These are phyloP conservation scores for Hypotaenidia philippensis DNA, from an alignment of 2,797 vertebrate genomes.

Conservation along the genomic window DNA sequence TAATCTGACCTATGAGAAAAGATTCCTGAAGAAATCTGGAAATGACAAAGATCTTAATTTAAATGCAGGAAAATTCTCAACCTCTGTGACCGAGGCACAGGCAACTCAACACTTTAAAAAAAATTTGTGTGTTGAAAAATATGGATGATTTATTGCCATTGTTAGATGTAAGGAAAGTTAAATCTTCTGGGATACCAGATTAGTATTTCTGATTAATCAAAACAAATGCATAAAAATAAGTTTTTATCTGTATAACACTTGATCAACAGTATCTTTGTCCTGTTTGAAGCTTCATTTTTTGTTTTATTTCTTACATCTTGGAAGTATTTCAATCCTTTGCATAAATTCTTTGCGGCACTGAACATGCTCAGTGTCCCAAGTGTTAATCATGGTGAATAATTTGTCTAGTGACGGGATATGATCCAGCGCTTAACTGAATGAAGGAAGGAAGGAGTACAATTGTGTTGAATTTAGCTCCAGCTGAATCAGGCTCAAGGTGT, in stretches of 20 bases:
- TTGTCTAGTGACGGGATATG: neutral
- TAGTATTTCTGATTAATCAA: slow-evolving; percentile 19
- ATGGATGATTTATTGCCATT: slow-evolving; percentile 28
- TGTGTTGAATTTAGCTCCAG: neutral
- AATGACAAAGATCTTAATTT: slow-evolving; percentile 34
- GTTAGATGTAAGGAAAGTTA: neutral
- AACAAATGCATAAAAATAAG: neutral
- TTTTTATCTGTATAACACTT: neutral
- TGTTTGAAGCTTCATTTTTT: neutral
- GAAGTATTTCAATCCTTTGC: neutral
- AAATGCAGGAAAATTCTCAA: slow-evolving; percentile 46
- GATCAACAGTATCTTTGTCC: neutral
- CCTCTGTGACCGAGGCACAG: slow-evolving; percentile 26
- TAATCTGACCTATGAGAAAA: slow-evolving; percentile 53
- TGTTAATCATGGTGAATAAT: neutral
- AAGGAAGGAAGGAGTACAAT: neutral
- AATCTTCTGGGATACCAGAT: neutral
- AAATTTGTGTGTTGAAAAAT: slow-evolving; percentile 21
- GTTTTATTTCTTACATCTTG: neutral
- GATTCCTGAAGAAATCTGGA: slow-evolving; percentile 25
- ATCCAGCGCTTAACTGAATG: neutral
- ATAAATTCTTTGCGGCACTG: neutral
- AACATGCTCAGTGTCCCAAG: neutral
- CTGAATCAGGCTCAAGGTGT: neutral
- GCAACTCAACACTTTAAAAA: slow-evolving; percentile 52